Conservation (phyloP, 2,797 vertebrate species). For the Psittacula derbiana region DNA sequence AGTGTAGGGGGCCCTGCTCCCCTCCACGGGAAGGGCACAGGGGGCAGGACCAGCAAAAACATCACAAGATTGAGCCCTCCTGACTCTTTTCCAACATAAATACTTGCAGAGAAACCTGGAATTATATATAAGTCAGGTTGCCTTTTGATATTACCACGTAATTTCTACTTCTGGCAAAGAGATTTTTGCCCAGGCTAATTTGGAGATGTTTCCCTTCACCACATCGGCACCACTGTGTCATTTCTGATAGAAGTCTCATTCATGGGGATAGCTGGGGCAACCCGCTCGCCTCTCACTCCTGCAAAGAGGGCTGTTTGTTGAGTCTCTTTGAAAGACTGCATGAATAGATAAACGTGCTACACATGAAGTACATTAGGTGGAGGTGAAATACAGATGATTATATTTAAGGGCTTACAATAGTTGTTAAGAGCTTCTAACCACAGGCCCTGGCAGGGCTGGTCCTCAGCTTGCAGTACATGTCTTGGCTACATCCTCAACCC, state of each 20-base stretch:
- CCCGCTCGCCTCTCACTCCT: not conserved
- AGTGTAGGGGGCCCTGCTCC: not conserved
- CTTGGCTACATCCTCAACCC: constrained; percentile 58
- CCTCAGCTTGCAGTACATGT: constrained; percentile 20
- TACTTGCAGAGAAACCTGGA: constrained; percentile 69
- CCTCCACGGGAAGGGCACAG: fast-evolving
- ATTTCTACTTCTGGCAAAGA: constrained; percentile 75
- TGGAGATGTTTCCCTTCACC: constrained; percentile 51
- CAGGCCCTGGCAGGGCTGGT: constrained; percentile 64
- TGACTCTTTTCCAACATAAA: constrained; percentile 63
- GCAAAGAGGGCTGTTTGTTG: constrained; percentile 67
- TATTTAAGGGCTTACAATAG: constrained; percentile 83
- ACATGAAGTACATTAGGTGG: constrained; percentile 77
- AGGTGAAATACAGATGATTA: constrained; percentile 80
- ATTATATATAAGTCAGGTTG: constrained; percentile 67
- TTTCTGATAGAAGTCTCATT: constrained; percentile 66
- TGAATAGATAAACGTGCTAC: constrained; percentile 49
- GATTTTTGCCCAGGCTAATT: constrained; percentile 56
- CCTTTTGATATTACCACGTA: constrained; percentile 73
- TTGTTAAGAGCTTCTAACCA: constrained; percentile 83
- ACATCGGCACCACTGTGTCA: not conserved
- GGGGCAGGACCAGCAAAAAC: not conserved
- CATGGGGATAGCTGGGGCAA: not conserved
- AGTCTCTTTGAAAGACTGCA: constrained; percentile 38
- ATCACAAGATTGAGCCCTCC: not conserved